phyloP scores from a whole-genome alignment of 2,113 vertebrate genomes.

The human region GRCh38 chrX:27858501-27859000 shows the following conservation, averaged over 20 bases:
- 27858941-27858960: background rate
- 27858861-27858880: background rate
- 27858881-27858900: background rate
- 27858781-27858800: background rate
- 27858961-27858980: constrained; percentile 20
- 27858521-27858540: constrained; percentile 25
- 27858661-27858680: constrained; percentile 7
- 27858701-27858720: constrained; percentile 29
- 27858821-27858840: constrained; percentile 37
- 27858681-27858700: constrained; percentile 7
- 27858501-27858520: background rate
- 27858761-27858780: background rate
- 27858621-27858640: background rate
- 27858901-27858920: constrained; percentile 40
- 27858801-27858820: constrained; percentile 38
- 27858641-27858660: background rate
- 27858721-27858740: background rate
- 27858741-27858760: background rate
- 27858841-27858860: constrained; percentile 26
- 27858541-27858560: background rate
- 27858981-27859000: constrained; percentile 35
- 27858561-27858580: background rate
- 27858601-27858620: background rate
- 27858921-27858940: constrained; percentile 52
- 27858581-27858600: background rate